phyloP scores from a whole-genome alignment of 2,113 vertebrate species.

The Anthoscopus minutus region DNA sequence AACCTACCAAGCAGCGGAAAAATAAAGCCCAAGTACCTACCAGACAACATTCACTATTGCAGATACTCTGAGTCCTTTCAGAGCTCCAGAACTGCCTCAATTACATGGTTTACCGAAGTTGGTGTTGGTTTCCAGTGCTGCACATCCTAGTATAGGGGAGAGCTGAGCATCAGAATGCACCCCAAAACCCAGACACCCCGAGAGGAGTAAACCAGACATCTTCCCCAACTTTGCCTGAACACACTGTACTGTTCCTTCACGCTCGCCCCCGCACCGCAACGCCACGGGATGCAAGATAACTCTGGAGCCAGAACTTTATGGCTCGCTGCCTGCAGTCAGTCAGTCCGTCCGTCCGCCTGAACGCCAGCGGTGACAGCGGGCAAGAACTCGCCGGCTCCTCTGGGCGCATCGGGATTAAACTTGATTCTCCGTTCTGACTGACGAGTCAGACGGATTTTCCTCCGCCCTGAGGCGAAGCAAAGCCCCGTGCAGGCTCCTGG shows the following conservation, averaged over 20 bases:
- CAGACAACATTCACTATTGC: background rate
- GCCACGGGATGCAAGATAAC: background rate
- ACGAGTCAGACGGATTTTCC: background rate
- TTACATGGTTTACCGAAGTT: background rate
- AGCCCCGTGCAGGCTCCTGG: background rate
- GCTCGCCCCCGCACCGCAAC: background rate
- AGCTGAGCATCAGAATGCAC: background rate
- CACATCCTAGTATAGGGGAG: background rate
- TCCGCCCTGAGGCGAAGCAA: background rate
- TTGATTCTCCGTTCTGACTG: background rate
- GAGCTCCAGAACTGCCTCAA: conserved; percentile 4
- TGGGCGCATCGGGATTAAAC: background rate
- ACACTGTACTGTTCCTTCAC: background rate
- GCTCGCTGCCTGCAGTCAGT: background rate
- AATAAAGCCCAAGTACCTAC: background rate
- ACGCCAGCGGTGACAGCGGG: background rate
- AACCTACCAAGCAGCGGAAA: background rate
- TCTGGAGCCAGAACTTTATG: background rate
- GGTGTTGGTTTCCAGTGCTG: background rate
- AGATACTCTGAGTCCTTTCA: background rate
- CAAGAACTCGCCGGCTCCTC: background rate
- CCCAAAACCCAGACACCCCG: background rate
- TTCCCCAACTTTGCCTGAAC: background rate
- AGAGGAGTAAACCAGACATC: background rate
- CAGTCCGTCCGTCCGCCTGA: background rate